Evolutionary conservation across 2,113 vertebrate species (phyloP).

Genomic region (Todiramphus saurophagus): DNA sequence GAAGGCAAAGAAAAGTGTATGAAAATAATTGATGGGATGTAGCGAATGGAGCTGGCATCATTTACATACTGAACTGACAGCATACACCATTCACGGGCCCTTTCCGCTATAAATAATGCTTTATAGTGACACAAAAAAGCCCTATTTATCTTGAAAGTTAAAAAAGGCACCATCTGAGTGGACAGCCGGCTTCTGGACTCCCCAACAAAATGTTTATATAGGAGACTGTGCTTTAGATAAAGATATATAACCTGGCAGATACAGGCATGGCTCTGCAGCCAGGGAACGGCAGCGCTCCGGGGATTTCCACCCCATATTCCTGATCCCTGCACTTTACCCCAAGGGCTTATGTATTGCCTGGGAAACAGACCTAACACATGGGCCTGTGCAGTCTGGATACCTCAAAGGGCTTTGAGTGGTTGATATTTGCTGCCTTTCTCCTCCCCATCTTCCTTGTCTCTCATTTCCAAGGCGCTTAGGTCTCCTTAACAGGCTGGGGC

Average conservation of each 20-base stretch:
- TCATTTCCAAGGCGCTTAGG: not conserved
- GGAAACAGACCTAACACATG: not conserved
- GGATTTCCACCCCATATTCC: not conserved
- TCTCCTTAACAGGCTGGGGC: not conserved
- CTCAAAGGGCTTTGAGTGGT: not conserved
- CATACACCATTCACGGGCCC: not conserved
- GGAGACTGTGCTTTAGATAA: not conserved
- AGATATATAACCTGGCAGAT: not conserved
- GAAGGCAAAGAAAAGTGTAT: constrained; percentile 41
- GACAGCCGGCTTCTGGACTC: not conserved
- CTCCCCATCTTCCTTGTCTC: not conserved
- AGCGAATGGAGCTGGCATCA: constrained; percentile 19
- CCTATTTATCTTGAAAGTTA: constrained; percentile 21
- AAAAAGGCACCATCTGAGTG: constrained; percentile 22
- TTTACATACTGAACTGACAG: constrained; percentile 37
- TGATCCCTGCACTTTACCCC: not conserved
- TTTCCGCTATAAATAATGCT: constrained; percentile 41
- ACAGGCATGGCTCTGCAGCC: not conserved
- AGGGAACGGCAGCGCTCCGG: not conserved
- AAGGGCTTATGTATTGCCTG: not conserved
- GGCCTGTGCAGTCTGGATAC: not conserved
- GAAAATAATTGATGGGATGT: constrained; percentile 38
- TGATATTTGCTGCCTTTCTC: not conserved
- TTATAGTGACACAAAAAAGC: constrained; percentile 27
- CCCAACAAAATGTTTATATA: not conserved